These are phyloP conservation scores for Orius insidiosus DNA, from an alignment of 1,140 invertebrate genomes.

Conservation along the genomic window DNA sequence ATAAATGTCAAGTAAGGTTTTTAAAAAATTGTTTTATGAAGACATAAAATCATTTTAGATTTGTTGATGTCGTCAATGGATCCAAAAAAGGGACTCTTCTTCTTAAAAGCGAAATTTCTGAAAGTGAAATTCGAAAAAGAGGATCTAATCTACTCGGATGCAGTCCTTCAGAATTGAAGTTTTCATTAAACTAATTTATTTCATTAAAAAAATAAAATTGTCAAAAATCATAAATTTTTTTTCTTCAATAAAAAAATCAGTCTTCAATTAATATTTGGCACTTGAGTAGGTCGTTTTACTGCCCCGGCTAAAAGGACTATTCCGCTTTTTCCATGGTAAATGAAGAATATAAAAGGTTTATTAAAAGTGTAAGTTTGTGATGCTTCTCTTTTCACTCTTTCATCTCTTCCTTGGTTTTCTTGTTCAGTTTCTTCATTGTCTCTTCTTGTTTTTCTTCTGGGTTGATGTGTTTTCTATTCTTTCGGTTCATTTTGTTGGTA, in stretches of 20 bases:
- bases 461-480: conserved; percentile 4
- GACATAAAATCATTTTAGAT: no score
- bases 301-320: conserved; percentile 22
- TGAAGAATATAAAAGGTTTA: conserved; percentile 23
- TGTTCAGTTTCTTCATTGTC: neutral
- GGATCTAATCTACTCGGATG: no score
- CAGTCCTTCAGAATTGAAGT: no score
- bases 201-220: no score
- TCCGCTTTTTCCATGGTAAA: conserved; percentile 20
- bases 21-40: no score
- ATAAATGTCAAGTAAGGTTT: no score
- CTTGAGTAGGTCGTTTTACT: conserved; percentile 22
- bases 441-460: conserved; percentile 16
- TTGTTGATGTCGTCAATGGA: no score
- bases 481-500: neutral
- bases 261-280: conserved; percentile 17
- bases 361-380: conserved; percentile 20
- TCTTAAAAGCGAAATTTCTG: no score
- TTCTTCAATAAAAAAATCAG: neutral
- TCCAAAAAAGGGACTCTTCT: no score
- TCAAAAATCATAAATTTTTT: neutral
- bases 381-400: conserved; percentile 15
- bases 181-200: no score
- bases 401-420: conserved; percentile 17
- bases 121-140: no score